Evolutionary conservation across 2,113 vertebrate species (phyloP).

Genomic region (Grallaria varia): DNA sequence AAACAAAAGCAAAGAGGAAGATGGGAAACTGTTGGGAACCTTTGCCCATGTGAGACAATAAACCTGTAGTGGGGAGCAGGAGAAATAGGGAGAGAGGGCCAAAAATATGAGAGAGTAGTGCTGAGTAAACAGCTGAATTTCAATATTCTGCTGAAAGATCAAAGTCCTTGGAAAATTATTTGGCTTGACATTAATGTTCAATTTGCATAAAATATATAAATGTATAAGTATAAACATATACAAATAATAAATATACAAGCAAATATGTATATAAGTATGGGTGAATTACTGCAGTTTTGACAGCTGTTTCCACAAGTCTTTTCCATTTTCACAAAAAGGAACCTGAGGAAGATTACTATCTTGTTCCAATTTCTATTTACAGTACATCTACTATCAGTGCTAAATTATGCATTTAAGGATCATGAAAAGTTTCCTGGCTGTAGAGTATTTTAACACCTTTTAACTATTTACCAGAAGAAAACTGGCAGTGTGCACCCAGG

Average conservation of each 20-base stretch:
- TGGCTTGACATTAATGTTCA: neutral
- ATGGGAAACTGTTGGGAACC: neutral
- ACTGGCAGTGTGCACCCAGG: neutral
- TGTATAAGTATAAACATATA: neutral
- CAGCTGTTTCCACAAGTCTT: neutral
- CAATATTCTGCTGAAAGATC: neutral
- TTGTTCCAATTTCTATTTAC: neutral
- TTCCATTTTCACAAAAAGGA: neutral
- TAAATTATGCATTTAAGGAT: neutral
- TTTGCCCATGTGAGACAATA: neutral
- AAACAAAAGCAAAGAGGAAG: neutral
- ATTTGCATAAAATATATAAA: neutral
- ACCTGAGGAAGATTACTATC: neutral
- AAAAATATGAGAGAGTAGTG: neutral
- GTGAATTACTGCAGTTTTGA: neutral
- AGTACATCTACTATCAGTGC: neutral
- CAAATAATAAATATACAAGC: neutral
- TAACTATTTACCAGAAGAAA: neutral
- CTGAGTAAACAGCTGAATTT: neutral
- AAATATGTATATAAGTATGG: neutral
- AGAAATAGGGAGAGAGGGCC: neutral
- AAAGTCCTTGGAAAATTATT: neutral
- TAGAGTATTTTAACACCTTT: neutral
- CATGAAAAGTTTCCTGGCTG: neutral
- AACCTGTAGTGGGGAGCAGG: neutral